A percentile compares a stretch with the other conserved stretches of the same genome.
Evolutionary conservation across 2,888 invertebrate species (phyloP).

Genomic region (Prenolepis imparis): DNA sequence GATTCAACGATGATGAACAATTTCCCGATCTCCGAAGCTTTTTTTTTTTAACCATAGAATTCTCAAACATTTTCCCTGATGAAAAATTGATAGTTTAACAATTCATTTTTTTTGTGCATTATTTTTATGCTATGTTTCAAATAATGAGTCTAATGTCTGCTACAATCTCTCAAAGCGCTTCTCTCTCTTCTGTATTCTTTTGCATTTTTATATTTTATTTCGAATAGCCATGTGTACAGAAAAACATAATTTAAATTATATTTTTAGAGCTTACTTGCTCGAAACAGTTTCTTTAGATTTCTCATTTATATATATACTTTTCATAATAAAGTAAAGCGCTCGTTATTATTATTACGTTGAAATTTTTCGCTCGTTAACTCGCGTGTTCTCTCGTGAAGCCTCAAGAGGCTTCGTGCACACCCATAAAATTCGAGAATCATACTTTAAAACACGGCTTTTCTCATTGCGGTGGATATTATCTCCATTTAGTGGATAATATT

Average conservation of each 20-base stretch:
- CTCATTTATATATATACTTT: slow-evolving; percentile 9
- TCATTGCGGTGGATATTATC: slow-evolving; percentile 43
- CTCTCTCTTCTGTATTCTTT: background rate
- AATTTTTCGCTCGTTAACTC: slow-evolving; percentile 23
- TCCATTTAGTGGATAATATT: slow-evolving; percentile 52
- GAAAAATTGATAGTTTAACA: slow-evolving; percentile 3
- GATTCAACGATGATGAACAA: slow-evolving; percentile 14
- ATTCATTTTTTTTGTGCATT: background rate
- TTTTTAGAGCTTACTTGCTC: background rate
- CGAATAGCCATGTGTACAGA: background rate
- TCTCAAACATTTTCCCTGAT: background rate
- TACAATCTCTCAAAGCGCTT: background rate
- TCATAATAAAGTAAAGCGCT: slow-evolving; percentile 1
- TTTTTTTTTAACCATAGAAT: background rate
- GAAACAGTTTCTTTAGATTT: background rate
- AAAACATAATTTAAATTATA: background rate
- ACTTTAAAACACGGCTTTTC: slow-evolving; percentile 44
- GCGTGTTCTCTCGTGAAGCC: background rate
- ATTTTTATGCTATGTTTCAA: background rate
- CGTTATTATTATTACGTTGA: slow-evolving; percentile 29
- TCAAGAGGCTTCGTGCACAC: background rate
- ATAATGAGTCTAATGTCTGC: background rate
- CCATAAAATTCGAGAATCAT: slow-evolving; percentile 43
- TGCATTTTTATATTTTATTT: slow-evolving; percentile 23
- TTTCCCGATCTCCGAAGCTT: background rate